Evolutionary conservation across 2,888 invertebrate species (phyloP).

Genomic region (Nomada flava): DNA sequence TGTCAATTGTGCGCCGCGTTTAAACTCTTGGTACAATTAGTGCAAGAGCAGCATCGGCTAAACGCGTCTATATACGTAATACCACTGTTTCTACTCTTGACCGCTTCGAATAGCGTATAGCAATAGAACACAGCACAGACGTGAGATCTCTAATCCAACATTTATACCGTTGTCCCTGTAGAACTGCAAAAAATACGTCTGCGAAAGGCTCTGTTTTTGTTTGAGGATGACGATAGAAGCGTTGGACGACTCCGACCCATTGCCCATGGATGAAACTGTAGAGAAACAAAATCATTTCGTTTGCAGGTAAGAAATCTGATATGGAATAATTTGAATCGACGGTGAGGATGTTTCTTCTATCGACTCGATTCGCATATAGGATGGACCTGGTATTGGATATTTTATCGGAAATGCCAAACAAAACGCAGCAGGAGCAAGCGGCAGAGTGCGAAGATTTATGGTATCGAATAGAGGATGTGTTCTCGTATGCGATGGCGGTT

Average conservation of each 20-base stretch:
- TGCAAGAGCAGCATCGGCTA: slow-evolving; percentile 79
- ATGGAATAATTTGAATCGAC: background rate
- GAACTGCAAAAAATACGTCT: slow-evolving; percentile 81
- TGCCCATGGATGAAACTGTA: slow-evolving; percentile 74
- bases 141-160: slow-evolving; percentile 26
- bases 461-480: slow-evolving; percentile 81
- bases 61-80: slow-evolving; percentile 79
- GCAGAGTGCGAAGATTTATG: slow-evolving; percentile 76
- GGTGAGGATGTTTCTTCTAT: background rate
- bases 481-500: slow-evolving; percentile 83
- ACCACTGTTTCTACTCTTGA: background rate
- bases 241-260: slow-evolving; percentile 75
- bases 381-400: slow-evolving; percentile 82
- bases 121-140: too few species aligned
- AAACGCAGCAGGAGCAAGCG: slow-evolving; percentile 72
- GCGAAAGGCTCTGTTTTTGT: slow-evolving; percentile 79
- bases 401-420: slow-evolving; percentile 76
- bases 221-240: slow-evolving; percentile 78
- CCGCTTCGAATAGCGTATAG: too few species aligned
- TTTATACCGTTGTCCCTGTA: slow-evolving; percentile 57
- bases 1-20: slow-evolving; percentile 79
- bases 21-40: slow-evolving; percentile 76
- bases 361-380: slow-evolving; percentile 57
- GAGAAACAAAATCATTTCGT: slow-evolving; percentile 81
- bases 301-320: slow-evolving; percentile 71